These are phyloP conservation scores for Embidobia sp. DNA, from an alignment of 2,888 invertebrate genomes.

Conservation along the genomic window DNA sequence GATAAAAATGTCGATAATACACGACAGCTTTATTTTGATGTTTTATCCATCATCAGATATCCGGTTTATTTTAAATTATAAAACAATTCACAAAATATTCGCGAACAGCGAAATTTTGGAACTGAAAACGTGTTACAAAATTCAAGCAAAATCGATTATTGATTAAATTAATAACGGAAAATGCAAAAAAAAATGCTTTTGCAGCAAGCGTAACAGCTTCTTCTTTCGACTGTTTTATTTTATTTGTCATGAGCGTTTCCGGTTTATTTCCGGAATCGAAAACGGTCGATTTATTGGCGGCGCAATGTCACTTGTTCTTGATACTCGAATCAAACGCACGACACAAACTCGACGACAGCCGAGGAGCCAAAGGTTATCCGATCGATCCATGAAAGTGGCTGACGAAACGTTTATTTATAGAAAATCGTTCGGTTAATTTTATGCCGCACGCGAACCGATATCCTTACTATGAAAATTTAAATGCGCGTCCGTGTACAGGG, in stretches of 20 bases:
- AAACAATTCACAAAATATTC: no score
- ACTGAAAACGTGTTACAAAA: no score
- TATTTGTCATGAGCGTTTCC: conserved; percentile 6
- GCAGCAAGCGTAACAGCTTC: no score
- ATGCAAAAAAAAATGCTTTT: no score
- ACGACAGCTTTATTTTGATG: no score
- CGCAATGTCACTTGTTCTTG: conserved; percentile 56
- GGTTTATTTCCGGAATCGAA: conserved; percentile 35
- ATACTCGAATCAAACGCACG: conserved; percentile 64
- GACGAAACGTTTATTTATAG: conserved; percentile 66
- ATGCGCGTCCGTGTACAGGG: conserved; percentile 31
- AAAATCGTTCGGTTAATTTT: conserved; percentile 64
- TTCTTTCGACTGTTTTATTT: neutral
- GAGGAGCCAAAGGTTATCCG: conserved; percentile 65
- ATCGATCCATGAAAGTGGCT: conserved; percentile 64
- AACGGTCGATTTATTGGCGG: conserved; percentile 52
- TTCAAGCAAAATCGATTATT: no score
- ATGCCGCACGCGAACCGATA: conserved; percentile 58
- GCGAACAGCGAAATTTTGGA: no score
- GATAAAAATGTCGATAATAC: no score
- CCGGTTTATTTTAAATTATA: no score
- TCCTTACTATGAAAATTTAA: conserved; percentile 51
- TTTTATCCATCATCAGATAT: no score
- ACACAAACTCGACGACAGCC: conserved; percentile 59
- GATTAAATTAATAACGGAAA: no score